Percentiles rank a stretch among this genome's conserved stretches.
These are phyloP conservation scores for Anser cygnoides DNA, from an alignment of 2,113 vertebrate species.

Conservation along the genomic window DNA sequence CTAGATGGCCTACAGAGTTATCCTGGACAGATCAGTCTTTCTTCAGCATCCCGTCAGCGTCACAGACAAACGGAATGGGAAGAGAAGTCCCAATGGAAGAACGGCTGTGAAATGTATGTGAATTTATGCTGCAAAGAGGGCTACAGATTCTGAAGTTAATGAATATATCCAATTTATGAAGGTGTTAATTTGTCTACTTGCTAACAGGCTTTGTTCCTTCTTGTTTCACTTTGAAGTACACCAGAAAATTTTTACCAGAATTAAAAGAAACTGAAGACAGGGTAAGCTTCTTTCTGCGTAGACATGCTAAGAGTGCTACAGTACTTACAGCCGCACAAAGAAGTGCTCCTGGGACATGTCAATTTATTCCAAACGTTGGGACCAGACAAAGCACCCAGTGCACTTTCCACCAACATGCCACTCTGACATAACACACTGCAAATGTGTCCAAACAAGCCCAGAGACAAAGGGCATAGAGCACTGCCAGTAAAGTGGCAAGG, in stretches of 20 bases:
- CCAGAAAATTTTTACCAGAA: not conserved
- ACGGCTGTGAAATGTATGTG: not conserved
- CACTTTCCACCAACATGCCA: not conserved
- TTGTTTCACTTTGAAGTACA: not conserved
- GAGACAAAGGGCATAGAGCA: not conserved
- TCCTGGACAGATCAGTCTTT: not conserved
- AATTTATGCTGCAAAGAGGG: too few relatives aligned
- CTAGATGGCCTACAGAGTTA: not conserved
- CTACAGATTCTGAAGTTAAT: not conserved
- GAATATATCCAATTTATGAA: rapidly evolving
- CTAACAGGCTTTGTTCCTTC: not conserved
- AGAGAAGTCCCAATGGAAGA: not conserved
- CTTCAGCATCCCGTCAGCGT: rapidly evolving
- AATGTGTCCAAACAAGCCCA: not conserved
- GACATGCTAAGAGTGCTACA: too few relatives aligned
- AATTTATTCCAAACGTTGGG: rapidly evolving
- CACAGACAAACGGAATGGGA: not conserved
- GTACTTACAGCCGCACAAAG: too few relatives aligned
- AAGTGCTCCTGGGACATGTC: not conserved
- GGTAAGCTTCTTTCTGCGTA: not conserved
- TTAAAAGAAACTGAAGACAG: not conserved
- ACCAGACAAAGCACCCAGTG: rapidly evolving
- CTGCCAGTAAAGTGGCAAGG: not conserved
- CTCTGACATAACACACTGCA: not conserved
- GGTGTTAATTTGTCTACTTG: not conserved